phyloP scores from a whole-genome alignment of 2,888 invertebrate species.

The Cylloceria caligata region DNA sequence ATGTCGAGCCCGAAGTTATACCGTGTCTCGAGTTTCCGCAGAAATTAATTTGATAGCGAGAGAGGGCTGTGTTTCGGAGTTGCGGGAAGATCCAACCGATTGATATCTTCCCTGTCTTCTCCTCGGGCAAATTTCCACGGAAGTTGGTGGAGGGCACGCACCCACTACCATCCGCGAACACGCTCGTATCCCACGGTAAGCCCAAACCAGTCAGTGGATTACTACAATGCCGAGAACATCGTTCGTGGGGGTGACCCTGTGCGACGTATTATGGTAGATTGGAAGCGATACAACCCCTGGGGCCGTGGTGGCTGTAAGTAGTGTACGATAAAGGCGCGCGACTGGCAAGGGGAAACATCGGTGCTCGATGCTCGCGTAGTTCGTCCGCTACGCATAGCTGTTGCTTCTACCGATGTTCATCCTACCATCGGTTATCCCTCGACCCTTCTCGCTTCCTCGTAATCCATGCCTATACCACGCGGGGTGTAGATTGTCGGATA shows the following conservation, averaged over 20 bases:
- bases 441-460: conserved; percentile 39
- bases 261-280: conserved; percentile 64
- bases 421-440: conserved; percentile 30
- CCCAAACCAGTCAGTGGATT: conserved; percentile 62
- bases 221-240: conserved; percentile 60
- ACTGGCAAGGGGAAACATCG: conserved; percentile 26
- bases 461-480: conserved; percentile 30
- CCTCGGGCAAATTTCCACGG: conserved; percentile 47
- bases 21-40: conserved; percentile 27
- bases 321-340: conserved; percentile 35
- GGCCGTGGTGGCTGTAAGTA: conserved; percentile 52
- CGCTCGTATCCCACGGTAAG: conserved; percentile 50
- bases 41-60: conserved; percentile 54
- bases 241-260: conserved; percentile 33
- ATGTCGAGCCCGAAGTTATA: conserved; percentile 16
- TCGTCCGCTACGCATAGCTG: conserved; percentile 45
- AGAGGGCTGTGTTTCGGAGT: conserved; percentile 16
- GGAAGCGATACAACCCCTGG: conserved; percentile 60
- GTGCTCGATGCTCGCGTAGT: conserved; percentile 39
- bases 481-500: conserved; percentile 39
- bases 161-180: conserved; percentile 46
- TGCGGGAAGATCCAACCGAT: conserved; percentile 45
- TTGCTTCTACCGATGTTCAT: conserved; percentile 34
- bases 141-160: conserved; percentile 58
- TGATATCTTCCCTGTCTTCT: conserved; percentile 56